A percentile compares a stretch with the other conserved stretches of the same genome.
Evolutionary conservation across 1,140 invertebrate species (phyloP).

Genomic region (Drosophila bocki): DNA sequence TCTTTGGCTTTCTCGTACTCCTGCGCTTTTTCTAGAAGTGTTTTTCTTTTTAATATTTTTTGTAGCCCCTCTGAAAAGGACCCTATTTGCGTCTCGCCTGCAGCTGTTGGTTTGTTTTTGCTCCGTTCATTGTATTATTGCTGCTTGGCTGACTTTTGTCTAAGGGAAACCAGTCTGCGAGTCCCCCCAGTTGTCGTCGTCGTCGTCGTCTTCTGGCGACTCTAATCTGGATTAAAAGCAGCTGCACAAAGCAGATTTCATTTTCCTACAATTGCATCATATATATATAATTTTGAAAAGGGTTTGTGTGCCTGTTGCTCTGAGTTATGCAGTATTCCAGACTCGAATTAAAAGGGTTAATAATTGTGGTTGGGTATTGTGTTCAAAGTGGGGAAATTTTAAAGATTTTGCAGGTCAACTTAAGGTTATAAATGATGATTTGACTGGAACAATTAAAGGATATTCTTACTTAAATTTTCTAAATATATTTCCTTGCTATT

Average conservation of each 20-base stretch:
- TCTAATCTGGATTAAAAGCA: slow-evolving; percentile 44
- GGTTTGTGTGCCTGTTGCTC: slow-evolving; percentile 34
- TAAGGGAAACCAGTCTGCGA: slow-evolving; percentile 20
- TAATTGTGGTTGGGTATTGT: not conserved
- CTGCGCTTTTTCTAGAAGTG: slow-evolving; percentile 6
- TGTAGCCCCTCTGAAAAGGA: slow-evolving; percentile 5
- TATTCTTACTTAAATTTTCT: too few relatives aligned
- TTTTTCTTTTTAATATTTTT: slow-evolving; percentile 6
- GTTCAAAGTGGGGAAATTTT: not conserved
- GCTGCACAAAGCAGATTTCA: slow-evolving; percentile 36
- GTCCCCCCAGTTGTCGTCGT: slow-evolving; percentile 10
- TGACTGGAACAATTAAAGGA: not conserved
- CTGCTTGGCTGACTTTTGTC: slow-evolving; percentile 63
- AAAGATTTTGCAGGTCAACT: not conserved
- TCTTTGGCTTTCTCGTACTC: slow-evolving; percentile 8
- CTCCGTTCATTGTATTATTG: slow-evolving; percentile 64
- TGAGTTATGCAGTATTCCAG: slow-evolving; percentile 9
- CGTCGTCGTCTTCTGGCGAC: slow-evolving; percentile 10
- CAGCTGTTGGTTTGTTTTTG: slow-evolving; percentile 52
- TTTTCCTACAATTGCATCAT: slow-evolving; percentile 29
- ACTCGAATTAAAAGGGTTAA: not conserved
- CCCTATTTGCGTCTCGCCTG: slow-evolving; percentile 56
- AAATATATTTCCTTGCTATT: too few relatives aligned
- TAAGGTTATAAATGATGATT: not conserved
- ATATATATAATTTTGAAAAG: not conserved